Conservation (phyloP, 2,797 vertebrate genomes). For the Tarsius wallacei region DNA sequence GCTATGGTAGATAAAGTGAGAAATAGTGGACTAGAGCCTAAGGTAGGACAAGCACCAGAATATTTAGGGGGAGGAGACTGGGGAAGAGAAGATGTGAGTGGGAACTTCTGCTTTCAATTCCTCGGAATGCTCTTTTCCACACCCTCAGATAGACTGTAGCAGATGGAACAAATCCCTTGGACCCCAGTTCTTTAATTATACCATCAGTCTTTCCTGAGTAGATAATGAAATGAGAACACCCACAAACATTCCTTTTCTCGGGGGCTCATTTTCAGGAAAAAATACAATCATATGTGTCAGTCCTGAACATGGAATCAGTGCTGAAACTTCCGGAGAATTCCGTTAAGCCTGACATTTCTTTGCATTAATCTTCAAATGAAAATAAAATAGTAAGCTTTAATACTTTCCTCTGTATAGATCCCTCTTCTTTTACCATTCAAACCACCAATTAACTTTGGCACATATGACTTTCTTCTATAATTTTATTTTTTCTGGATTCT, state of each 20-base stretch:
- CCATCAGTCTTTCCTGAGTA: background rate
- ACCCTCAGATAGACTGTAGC: background rate
- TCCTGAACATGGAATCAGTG: background rate
- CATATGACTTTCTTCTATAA: background rate
- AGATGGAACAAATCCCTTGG: rapidly evolving
- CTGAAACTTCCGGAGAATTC: background rate
- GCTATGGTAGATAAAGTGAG: background rate
- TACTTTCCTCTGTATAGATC: background rate
- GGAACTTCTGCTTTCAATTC: background rate
- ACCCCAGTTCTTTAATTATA: background rate
- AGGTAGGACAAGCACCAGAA: background rate
- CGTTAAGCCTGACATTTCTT: background rate
- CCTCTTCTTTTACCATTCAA: background rate
- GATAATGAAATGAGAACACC: background rate
- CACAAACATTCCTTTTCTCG: background rate
- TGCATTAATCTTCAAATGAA: background rate
- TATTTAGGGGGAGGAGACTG: background rate
- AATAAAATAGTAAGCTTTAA: background rate
- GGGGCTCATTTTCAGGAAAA: background rate
- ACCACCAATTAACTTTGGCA: background rate
- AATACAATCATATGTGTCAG: background rate
- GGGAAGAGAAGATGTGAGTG: background rate
- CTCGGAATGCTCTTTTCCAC: background rate
- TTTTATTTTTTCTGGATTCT: background rate
- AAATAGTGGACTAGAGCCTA: background rate